Conservation (phyloP, 2,888 invertebrate species). For the Philhelius pedissequus region DNA sequence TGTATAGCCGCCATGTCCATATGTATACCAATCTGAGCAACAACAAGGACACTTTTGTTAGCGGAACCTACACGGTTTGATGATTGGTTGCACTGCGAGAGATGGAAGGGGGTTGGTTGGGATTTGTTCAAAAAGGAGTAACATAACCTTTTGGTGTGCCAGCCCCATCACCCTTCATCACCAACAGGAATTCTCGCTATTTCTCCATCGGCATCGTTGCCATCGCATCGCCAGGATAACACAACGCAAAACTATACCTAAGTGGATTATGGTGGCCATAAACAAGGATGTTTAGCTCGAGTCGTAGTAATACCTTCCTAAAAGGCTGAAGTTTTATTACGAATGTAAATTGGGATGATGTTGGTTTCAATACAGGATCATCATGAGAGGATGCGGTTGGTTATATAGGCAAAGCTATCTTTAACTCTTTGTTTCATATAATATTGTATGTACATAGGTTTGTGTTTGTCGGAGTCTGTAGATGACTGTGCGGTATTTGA, state of each 20-base stretch:
- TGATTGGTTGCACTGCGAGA: background rate
- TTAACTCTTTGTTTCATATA: background rate
- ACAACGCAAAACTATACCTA: constrained; percentile 54
- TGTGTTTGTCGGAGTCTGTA: background rate
- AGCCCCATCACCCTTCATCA: background rate
- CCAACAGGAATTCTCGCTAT: background rate
- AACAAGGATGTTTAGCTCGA: constrained; percentile 64
- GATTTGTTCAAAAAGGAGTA: background rate
- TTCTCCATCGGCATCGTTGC: background rate
- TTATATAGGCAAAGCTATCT: constrained; percentile 37
- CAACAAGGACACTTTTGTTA: constrained; percentile 3
- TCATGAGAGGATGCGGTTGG: constrained; percentile 36
- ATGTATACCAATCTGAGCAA: background rate
- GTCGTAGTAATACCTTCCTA: constrained; percentile 34
- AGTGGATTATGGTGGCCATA: constrained; percentile 67
- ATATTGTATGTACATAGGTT: background rate
- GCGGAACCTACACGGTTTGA: background rate
- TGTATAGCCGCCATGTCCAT: no score
- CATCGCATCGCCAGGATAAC: constrained; percentile 14
- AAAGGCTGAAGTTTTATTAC: constrained; percentile 66
- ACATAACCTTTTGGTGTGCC: constrained; percentile 36
- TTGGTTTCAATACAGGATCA: constrained; percentile 57
- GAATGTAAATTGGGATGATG: constrained; percentile 66
- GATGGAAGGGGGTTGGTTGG: background rate
- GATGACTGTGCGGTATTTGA: constrained; percentile 22